Conservation (phyloP, 2,888 invertebrate genomes). For the Blastobasis lacticolella region DNA sequence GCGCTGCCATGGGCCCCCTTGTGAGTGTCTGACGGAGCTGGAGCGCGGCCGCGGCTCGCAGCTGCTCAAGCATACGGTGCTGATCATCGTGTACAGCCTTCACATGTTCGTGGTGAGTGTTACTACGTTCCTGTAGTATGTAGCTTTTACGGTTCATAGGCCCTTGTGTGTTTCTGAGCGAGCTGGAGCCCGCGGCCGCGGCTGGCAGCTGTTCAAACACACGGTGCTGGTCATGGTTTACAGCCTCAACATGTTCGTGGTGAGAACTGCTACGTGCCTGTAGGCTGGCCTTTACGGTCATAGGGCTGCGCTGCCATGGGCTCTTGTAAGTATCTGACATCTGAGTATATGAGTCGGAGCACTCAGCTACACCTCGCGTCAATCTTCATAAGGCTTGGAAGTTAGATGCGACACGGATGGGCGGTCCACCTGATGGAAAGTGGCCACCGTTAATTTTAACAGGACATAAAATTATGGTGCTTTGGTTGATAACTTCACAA, state of each 20-base stretch:
- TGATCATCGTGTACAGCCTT: not conserved
- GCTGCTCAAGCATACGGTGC: not conserved
- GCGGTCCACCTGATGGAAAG: no score
- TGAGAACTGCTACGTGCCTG: conserved; percentile 61
- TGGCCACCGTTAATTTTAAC: no score
- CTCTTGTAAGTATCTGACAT: no score
- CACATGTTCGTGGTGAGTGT: conserved; percentile 78
- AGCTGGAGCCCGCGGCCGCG: not conserved
- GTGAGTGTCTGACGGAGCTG: not conserved
- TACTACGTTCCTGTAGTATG: not conserved
- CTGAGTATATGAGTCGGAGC: no score
- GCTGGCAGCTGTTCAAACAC: not conserved
- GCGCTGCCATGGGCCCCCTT: conserved; percentile 13
- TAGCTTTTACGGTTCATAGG: not conserved
- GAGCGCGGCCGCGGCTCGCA: not conserved
- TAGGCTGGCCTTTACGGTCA: no score
- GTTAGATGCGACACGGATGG: no score
- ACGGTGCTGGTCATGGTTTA: not conserved
- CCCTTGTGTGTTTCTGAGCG: no score
- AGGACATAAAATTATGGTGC: no score
- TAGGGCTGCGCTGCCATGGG: no score
- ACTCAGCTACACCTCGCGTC: no score
- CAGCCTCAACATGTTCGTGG: conserved; percentile 60
- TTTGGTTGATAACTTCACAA: no score
- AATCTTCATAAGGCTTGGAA: no score